These are phyloP conservation scores for Castor canadensis DNA, from an alignment of 2,113 vertebrate genomes.

Conservation along the genomic window DNA sequence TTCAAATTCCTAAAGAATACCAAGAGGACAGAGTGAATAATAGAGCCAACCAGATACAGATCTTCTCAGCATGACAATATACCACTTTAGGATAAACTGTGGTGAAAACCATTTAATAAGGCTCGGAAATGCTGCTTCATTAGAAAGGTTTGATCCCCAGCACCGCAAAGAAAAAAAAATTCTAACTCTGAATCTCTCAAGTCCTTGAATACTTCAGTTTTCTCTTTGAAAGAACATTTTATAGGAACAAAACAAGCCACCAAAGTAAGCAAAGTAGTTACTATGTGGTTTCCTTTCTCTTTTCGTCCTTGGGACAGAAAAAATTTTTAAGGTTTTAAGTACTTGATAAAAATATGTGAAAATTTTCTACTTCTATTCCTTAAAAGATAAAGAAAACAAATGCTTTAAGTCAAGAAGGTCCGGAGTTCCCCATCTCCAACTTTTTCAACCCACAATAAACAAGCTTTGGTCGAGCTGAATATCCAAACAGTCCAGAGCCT, in stretches of 20 bases:
- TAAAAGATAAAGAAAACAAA: conserved; percentile 2
- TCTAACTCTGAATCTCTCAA: background rate
- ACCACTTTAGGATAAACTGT: background rate
- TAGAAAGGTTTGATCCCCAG: background rate
- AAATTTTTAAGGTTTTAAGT: background rate
- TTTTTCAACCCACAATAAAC: background rate
- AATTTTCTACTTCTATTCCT: background rate
- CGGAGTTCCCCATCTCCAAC: background rate
- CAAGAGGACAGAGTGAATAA: conserved; percentile 17
- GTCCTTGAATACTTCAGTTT: background rate
- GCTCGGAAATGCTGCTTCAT: background rate
- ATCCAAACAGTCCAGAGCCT: background rate
- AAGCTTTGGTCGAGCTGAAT: background rate
- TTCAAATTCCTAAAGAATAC: conserved; percentile 92
- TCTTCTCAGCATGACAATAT: background rate
- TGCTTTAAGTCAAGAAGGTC: background rate
- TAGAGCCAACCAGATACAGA: background rate
- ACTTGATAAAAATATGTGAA: conserved; percentile 13
- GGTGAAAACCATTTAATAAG: background rate
- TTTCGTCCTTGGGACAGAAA: background rate
- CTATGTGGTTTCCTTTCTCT: background rate
- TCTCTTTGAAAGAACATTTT: conserved; percentile 10
- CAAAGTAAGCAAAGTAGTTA: background rate
- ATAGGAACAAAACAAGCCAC: background rate
- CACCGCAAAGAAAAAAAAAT: background rate